These are phyloP conservation scores for Dromococcyx pavoninus DNA, from an alignment of 2,797 vertebrate genomes.

Conservation along the genomic window DNA sequence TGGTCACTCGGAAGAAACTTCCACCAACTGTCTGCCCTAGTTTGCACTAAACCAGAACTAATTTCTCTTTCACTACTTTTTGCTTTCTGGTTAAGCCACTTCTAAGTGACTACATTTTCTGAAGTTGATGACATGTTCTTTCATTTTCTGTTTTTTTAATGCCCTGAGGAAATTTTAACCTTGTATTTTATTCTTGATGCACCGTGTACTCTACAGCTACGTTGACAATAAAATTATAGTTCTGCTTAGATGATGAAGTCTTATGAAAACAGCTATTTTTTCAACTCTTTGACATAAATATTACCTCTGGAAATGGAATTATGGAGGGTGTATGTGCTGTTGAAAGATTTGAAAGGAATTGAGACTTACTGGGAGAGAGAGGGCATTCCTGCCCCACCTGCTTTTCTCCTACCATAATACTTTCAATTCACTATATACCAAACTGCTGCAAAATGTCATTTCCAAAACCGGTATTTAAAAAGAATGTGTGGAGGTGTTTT, in stretches of 20 bases:
- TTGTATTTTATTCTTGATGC: slow-evolving; percentile 27
- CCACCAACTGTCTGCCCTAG: neutral
- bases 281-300: neutral
- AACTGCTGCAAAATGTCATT: neutral
- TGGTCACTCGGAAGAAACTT: neutral
- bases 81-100: no score
- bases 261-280: slow-evolving; percentile 27
- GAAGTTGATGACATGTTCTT: no score
- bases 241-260: slow-evolving; percentile 9
- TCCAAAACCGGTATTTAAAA: neutral
- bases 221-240: slow-evolving; percentile 46
- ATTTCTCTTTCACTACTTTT: no score
- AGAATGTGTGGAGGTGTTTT: neutral
- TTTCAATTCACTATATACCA: neutral
- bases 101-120: no score
- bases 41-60: no score
- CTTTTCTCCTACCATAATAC: neutral
- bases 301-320: slow-evolving; percentile 7
- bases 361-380: neutral
- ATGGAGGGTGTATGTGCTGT: neutral
- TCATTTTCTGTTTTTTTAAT: slow-evolving; percentile 31
- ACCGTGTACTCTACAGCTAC: neutral
- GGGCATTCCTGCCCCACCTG: neutral
- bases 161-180: slow-evolving; percentile 18
- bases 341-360: neutral